Conservation (phyloP, 1,140 invertebrate genomes). For the Liolophura sinensis region DNA sequence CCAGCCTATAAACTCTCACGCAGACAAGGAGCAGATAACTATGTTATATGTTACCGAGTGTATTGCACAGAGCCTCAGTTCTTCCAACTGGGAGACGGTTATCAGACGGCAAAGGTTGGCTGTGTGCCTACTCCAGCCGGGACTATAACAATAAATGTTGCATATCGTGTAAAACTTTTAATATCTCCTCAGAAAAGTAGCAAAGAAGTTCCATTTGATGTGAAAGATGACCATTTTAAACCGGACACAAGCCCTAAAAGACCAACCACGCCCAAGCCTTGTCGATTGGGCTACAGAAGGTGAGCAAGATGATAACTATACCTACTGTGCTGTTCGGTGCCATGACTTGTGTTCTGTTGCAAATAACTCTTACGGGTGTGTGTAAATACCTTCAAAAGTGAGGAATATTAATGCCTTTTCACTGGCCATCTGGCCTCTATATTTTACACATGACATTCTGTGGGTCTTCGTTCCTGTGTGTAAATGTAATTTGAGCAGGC, state of each 20-base stretch:
- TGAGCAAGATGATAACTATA: slow-evolving; percentile 7
- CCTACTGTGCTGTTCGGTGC: too few species aligned
- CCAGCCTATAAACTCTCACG: slow-evolving; percentile 90
- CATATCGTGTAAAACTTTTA: slow-evolving; percentile 86
- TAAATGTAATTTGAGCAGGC: too few species aligned
- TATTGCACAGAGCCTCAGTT: slow-evolving; percentile 82
- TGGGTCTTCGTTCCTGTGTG: too few species aligned
- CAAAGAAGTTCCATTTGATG: slow-evolving; percentile 72
- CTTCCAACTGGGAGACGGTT: slow-evolving; percentile 67
- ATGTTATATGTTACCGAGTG: slow-evolving; percentile 87
- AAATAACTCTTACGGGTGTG: too few species aligned
- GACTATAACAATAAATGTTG: slow-evolving; percentile 75
- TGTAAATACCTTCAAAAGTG: too few species aligned
- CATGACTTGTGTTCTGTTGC: too few species aligned
- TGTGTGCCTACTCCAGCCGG: slow-evolving; percentile 82
- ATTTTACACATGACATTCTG: too few species aligned
- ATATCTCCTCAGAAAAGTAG: slow-evolving; percentile 77
- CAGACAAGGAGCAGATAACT: slow-evolving; percentile 70
- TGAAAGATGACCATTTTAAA: slow-evolving; percentile 90
- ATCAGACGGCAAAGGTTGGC: slow-evolving; percentile 76
- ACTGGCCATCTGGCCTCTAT: too few species aligned
- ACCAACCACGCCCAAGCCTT: slow-evolving; percentile 43
- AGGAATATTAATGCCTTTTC: too few species aligned
- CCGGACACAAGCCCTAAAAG: slow-evolving; percentile 69
- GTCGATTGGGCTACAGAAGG: slow-evolving; percentile 38